Conservation (phyloP, 2,797 vertebrate species). For the Tachyglossus aculeatus region DNA sequence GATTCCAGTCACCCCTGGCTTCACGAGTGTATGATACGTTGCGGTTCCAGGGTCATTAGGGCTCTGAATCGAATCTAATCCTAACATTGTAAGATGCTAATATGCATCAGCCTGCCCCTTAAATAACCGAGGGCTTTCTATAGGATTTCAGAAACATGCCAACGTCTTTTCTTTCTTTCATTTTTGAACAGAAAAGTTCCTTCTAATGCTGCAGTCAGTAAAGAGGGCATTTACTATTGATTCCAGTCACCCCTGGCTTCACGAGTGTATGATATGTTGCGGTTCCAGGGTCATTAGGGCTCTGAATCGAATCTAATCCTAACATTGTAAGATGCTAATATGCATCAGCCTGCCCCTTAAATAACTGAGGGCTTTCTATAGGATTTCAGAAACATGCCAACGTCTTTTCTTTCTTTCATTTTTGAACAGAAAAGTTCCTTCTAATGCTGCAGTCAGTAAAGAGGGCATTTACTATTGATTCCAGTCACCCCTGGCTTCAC, state of each 20-base stretch:
- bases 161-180: conserved; percentile 4
- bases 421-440: conserved; percentile 94
- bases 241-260: conserved; percentile 94
- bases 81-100: conserved; percentile 9
- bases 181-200: conserved; percentile 91
- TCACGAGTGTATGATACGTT: conserved; percentile 98
- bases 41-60: conserved; percentile 8
- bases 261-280: conserved; percentile 98
- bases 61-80: conserved; percentile 20
- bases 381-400: neutral
- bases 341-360: neutral
- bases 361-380: conserved; percentile 10
- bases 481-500: conserved; percentile 95
- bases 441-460: conserved; percentile 98
- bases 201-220: conserved; percentile 97
- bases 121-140: conserved; percentile 3
- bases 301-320: conserved; percentile 23
- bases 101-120: neutral
- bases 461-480: conserved; percentile 90
- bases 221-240: conserved; percentile 94
- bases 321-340: conserved; percentile 2
- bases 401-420: conserved; percentile 24
- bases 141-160: conserved; percentile 15
- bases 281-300: conserved; percentile 6
- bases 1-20: conserved; percentile 95